A percentile compares a stretch with the other conserved stretches of the same genome.
Evolutionary conservation across 2,888 invertebrate species (phyloP).

Genomic region (Polymixis lichenea): DNA sequence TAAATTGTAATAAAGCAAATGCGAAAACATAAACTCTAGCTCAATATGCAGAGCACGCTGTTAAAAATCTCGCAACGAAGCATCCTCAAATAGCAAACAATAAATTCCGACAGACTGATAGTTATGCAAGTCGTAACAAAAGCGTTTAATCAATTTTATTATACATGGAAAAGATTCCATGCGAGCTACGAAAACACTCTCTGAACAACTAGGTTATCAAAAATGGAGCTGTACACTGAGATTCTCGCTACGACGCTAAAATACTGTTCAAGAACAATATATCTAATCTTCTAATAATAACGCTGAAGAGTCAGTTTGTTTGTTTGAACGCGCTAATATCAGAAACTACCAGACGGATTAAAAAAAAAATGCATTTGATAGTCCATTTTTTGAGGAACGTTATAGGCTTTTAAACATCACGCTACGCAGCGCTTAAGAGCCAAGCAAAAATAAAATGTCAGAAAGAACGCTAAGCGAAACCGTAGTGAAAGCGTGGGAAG

Average conservation of each 20-base stretch:
- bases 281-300: not conserved
- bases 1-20: slow-evolving; percentile 26
- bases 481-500: no score
- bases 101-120: slow-evolving; percentile 53
- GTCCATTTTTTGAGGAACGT: not conserved
- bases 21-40: slow-evolving; percentile 19
- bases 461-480: no score
- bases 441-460: not conserved
- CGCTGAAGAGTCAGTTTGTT: not conserved
- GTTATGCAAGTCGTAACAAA: slow-evolving; percentile 55
- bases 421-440: no score
- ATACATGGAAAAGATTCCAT: slow-evolving; percentile 49
- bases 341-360: not conserved
- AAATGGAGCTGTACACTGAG: slow-evolving; percentile 23
- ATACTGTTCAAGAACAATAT: slow-evolving; percentile 12
- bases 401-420: not conserved
- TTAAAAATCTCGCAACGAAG: slow-evolving; percentile 53
- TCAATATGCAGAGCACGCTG: slow-evolving; percentile 37
- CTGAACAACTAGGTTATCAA: slow-evolving; percentile 42
- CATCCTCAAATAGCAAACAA: slow-evolving; percentile 48
- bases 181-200: slow-evolving; percentile 27
- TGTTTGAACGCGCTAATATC: no score
- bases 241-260: slow-evolving; percentile 2
- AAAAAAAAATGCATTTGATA: not conserved
- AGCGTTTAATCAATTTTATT: slow-evolving; percentile 56